phyloP scores from a whole-genome alignment of 2,113 vertebrate species.

The Dryoscopus gambensis region DNA sequence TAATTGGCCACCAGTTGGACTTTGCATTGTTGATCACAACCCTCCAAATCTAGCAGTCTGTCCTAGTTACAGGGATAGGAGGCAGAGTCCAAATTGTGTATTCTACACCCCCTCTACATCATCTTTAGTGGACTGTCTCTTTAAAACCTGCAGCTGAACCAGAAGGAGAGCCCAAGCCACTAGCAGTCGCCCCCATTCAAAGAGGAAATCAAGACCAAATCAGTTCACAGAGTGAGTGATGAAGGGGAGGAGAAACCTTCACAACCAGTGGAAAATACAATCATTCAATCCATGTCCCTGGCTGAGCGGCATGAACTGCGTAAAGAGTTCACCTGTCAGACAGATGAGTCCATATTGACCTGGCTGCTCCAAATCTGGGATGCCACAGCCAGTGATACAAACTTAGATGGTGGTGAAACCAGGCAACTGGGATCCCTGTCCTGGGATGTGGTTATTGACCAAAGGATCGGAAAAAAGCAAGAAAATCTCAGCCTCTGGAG shows the following conservation, averaged over 20 bases:
- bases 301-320: no score
- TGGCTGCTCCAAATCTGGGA: not conserved
- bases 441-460: no score
- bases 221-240: not conserved
- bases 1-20: not conserved
- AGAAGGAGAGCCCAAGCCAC: not conserved
- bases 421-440: no score
- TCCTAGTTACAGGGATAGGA: no score
- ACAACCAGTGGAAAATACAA: no score
- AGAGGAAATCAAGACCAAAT: not conserved
- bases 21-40: not conserved
- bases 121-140: no score
- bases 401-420: not conserved
- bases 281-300: not conserved
- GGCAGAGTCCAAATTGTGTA: no score
- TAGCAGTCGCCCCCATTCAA: not conserved
- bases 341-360: not conserved
- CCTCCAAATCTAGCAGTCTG: not conserved
- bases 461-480: no score
- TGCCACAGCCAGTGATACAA: not conserved
- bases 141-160: no score
- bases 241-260: not conserved
- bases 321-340: no score
- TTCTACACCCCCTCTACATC: no score
- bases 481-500: no score